Percentiles rank a stretch among this genome's conserved stretches.
These are phyloP conservation scores for Desmodus rotundus DNA, from an alignment of 2,113 vertebrate species.

Conservation along the genomic window DNA sequence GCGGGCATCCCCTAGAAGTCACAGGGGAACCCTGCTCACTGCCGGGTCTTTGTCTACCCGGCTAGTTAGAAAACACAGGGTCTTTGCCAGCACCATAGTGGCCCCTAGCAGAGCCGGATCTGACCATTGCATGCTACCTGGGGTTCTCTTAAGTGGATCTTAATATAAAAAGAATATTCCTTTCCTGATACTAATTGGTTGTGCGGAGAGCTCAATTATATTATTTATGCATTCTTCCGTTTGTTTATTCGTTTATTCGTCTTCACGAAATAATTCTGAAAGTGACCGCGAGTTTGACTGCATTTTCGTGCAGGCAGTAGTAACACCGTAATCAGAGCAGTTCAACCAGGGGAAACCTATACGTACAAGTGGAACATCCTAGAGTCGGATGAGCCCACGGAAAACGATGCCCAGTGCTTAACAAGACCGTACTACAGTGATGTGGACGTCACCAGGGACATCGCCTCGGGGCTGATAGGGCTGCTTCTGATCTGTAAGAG, in stretches of 20 bases:
- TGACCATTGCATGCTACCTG: neutral
- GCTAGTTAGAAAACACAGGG: neutral
- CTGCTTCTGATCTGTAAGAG: slow-evolving; percentile 96
- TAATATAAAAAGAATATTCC: neutral
- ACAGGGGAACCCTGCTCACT: neutral
- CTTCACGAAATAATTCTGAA: neutral
- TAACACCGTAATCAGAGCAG: slow-evolving; percentile 80
- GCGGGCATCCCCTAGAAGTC: neutral
- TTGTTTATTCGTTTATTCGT: neutral
- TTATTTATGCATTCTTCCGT: neutral
- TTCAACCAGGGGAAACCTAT: slow-evolving; percentile 89
- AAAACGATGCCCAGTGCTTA: slow-evolving; percentile 88
- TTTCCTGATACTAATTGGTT: neutral
- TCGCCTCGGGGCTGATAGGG: slow-evolving; percentile 94
- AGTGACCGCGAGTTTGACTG: neutral
- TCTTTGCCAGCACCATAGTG: neutral
- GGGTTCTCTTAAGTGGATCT: neutral
- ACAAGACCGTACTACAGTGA: slow-evolving; percentile 95
- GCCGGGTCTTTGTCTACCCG: neutral
- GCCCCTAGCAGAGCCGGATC: neutral
- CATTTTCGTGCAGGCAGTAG: slow-evolving; percentile 82
- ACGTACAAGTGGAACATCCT: slow-evolving; percentile 91
- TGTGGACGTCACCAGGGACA: slow-evolving; percentile 88
- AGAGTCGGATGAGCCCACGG: slow-evolving; percentile 88
- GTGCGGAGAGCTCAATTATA: neutral